Percentiles rank a stretch among this genome's conserved stretches.
These are phyloP conservation scores for Monopis laevigella DNA, from an alignment of 2,888 invertebrate genomes.

Conservation along the genomic window DNA sequence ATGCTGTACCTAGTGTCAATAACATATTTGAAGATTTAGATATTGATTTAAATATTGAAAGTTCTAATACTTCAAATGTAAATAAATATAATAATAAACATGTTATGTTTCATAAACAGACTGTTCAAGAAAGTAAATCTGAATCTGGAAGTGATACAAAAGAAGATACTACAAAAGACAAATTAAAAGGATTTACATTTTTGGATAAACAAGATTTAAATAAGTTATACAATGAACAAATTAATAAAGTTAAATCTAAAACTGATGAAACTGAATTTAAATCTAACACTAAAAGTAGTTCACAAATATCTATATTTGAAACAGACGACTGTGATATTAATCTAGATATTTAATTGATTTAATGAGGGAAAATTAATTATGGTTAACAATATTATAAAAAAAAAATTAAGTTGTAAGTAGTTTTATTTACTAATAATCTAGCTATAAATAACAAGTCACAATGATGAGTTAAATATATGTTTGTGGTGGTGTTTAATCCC, in stretches of 20 bases:
- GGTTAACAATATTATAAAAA: too few species aligned
- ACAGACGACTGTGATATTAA: constrained; percentile 60
- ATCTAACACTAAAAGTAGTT: constrained; percentile 23
- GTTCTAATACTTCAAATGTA: constrained; percentile 18
- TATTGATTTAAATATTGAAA: constrained; percentile 31
- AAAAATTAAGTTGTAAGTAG: too few species aligned
- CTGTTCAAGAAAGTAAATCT: constrained; percentile 16
- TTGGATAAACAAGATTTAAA: constrained; percentile 34
- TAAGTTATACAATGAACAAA: constrained; percentile 34
- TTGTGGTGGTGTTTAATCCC: too few species aligned
- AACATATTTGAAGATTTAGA: constrained; percentile 44
- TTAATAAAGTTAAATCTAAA: constrained; percentile 10
- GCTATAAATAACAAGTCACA: constrained; percentile 13
- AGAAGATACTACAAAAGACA: constrained; percentile 21
- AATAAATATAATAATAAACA: constrained; percentile 17
- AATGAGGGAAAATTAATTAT: too few species aligned
- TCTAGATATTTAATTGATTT: constrained; percentile 40
- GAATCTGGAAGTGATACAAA: constrained; percentile 17
- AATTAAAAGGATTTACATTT: constrained; percentile 47
- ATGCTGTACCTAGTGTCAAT: constrained; percentile 56
- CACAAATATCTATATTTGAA: constrained; percentile 61
- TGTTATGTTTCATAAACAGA: constrained; percentile 9
- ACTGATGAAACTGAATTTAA: background rate
- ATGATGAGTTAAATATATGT: too few species aligned
- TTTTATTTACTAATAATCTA: constrained; percentile 7